Conservation (phyloP, 2,888 invertebrate species). For the Lasioglossum figueresi region DNA sequence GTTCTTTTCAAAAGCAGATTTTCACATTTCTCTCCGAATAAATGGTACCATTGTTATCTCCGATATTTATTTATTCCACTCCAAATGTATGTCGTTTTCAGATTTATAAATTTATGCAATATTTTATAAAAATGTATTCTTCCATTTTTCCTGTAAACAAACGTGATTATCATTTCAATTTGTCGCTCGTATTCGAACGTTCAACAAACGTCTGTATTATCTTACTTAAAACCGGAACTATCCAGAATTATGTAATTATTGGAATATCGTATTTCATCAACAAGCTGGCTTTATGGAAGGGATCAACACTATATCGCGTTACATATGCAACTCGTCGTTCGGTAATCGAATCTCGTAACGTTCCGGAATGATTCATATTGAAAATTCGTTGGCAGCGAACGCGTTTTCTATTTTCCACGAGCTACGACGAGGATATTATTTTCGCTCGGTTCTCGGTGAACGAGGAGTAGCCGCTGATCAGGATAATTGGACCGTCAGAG, state of each 20-base stretch:
- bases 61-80: too few species aligned
- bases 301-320: not conserved
- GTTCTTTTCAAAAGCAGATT: not conserved
- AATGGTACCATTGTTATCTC: not conserved
- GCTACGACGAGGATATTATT: not conserved
- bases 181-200: not conserved
- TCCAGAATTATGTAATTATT: not conserved
- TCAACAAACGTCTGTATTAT: not conserved
- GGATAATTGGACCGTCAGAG: constrained; percentile 46
- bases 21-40: not conserved
- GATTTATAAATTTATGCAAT: not conserved
- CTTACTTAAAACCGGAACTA: not conserved
- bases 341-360: not conserved
- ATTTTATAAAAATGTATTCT: not conserved
- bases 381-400: not conserved
- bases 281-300: not conserved
- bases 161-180: not conserved
- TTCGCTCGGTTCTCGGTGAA: not conserved
- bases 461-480: constrained; percentile 3
- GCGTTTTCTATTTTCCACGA: not conserved
- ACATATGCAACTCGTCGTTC: not conserved
- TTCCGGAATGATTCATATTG: not conserved
- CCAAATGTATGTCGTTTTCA: too few species aligned
- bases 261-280: not conserved
- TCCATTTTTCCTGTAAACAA: not conserved